Conservation (phyloP, 2,888 invertebrate genomes). For the Oscheius onirici region DNA sequence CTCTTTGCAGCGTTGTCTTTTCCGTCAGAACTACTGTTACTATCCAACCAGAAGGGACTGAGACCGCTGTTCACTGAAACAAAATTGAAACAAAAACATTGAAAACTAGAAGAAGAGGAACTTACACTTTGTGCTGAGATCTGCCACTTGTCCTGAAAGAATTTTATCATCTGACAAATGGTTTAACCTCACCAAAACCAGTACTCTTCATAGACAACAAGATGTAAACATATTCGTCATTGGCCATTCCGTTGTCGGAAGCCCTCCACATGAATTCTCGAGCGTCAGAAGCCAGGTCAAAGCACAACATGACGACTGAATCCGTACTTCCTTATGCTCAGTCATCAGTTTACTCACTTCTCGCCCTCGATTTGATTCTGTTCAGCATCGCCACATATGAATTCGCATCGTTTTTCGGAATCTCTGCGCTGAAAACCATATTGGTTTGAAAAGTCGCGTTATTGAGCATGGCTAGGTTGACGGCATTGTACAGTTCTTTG, state of each 20-base stretch:
- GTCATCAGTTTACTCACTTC: background rate
- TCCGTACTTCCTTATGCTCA: background rate
- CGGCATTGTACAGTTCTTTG: constrained; percentile 36
- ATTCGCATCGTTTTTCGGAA: background rate
- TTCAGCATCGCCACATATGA: background rate
- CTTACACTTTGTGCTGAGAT: background rate
- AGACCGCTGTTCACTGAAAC: constrained; percentile 46
- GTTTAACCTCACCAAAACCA: constrained; percentile 44
- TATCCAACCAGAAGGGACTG: constrained; percentile 45
- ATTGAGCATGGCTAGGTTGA: constrained; percentile 33
- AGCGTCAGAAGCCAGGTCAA: constrained; percentile 39
- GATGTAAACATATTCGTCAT: constrained; percentile 63
- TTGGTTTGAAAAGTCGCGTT: background rate
- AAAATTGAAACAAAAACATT: background rate
- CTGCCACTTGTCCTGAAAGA: background rate
- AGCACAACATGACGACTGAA: constrained; percentile 52
- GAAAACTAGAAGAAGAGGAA: background rate
- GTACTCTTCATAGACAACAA: constrained; percentile 52
- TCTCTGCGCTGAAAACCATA: background rate
- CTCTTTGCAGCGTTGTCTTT: constrained; percentile 34
- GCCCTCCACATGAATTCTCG: constrained; percentile 39
- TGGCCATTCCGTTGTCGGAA: constrained; percentile 44
- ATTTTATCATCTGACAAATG: background rate
- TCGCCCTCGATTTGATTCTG: background rate
- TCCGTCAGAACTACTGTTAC: constrained; percentile 34